Percentiles rank a stretch among this genome's conserved stretches.
These are phyloP conservation scores for Mythimna pallens DNA, from an alignment of 2,888 invertebrate species.

Conservation along the genomic window DNA sequence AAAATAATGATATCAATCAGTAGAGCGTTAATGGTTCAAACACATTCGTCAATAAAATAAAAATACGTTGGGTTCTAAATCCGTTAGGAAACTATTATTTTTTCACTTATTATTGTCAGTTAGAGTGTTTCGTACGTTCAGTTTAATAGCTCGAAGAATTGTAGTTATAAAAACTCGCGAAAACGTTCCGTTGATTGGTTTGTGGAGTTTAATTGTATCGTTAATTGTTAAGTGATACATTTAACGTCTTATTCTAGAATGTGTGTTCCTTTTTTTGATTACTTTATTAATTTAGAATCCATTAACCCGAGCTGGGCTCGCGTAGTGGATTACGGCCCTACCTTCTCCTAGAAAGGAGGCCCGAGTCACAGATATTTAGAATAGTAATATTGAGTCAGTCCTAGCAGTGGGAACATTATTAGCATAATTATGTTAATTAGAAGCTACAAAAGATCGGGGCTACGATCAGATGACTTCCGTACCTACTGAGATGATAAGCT, in stretches of 20 bases:
- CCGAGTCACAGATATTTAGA: too few species aligned
- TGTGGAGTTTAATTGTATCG: constrained; percentile 31
- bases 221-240: constrained; percentile 44
- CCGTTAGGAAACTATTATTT: constrained; percentile 60
- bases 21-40: constrained; percentile 38
- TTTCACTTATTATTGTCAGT: constrained; percentile 48
- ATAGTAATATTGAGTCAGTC: too few species aligned
- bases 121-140: constrained; percentile 40
- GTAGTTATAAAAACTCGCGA: constrained; percentile 58
- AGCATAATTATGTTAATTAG: too few species aligned
- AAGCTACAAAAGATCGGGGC: too few species aligned
- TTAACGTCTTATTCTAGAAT: constrained; percentile 43
- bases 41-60: constrained; percentile 48
- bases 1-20: constrained; percentile 61
- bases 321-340: too few species aligned
- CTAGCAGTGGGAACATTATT: too few species aligned
- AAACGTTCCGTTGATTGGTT: constrained; percentile 51
- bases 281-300: constrained; percentile 15
- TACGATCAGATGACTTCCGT: neutral
- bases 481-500: neutral
- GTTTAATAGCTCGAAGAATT: constrained; percentile 48
- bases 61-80: constrained; percentile 40
- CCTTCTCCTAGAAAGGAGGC: too few species aligned
- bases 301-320: too few species aligned
- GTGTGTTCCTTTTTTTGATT: constrained; percentile 28